phyloP scores from a whole-genome alignment of 2,888 invertebrate species.

The Pomacea canaliculata region DNA sequence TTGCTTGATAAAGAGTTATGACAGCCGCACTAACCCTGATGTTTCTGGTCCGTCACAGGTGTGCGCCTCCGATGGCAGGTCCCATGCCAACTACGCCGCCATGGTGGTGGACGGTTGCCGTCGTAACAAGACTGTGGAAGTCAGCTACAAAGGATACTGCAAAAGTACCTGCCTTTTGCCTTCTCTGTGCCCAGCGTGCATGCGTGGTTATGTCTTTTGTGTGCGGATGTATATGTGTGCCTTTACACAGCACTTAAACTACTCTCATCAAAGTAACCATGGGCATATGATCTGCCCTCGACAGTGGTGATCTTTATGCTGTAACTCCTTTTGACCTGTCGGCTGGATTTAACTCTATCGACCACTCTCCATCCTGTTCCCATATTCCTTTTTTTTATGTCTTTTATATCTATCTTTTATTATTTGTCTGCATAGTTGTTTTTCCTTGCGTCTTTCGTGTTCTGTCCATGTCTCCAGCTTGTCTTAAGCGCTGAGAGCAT shows the following conservation, averaged over 20 bases:
- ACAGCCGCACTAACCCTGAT: too few relatives aligned
- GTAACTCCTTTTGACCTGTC: too few relatives aligned
- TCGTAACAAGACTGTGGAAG: slow-evolving; percentile 27
- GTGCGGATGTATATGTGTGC: background rate
- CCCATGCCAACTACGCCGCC: slow-evolving; percentile 42
- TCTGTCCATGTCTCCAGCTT: background rate
- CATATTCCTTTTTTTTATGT: background rate
- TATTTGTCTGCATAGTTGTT: background rate
- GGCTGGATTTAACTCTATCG: too few relatives aligned
- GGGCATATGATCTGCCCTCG: too few relatives aligned
- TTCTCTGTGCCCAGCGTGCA: background rate
- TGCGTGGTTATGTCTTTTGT: background rate
- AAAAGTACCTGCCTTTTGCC: slow-evolving; percentile 33
- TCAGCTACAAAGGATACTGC: slow-evolving; percentile 52
- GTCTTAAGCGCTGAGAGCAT: too few relatives aligned
- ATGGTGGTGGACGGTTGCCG: slow-evolving; percentile 43
- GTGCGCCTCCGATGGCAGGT: slow-evolving; percentile 52
- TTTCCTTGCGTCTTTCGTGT: too few relatives aligned
- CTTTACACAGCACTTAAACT: background rate
- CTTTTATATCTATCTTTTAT: background rate
- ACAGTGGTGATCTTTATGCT: too few relatives aligned
- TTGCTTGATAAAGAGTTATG: too few relatives aligned
- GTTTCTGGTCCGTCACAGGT: slow-evolving; percentile 40
- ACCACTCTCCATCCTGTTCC: background rate
- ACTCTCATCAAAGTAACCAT: too few relatives aligned